Percentiles rank a stretch among this genome's conserved stretches.
Conservation (phyloP, 2,888 invertebrate genomes). For the Plebejus argus region DNA sequence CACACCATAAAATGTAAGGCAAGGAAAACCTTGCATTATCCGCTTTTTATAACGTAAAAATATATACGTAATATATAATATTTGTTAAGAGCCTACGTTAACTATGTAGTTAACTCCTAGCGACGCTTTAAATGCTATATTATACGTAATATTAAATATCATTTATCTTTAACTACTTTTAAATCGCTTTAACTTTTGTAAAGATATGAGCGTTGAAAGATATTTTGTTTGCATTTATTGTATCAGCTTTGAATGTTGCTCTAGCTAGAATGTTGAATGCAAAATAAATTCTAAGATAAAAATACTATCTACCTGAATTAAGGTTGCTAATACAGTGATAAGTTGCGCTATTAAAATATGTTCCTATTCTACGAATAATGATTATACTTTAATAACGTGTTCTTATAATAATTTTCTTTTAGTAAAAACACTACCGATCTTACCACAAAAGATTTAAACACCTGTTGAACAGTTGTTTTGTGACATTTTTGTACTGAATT, state of each 20-base stretch:
- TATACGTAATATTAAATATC: too few species aligned
- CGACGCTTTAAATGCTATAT: too few species aligned
- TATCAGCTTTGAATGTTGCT: conserved; percentile 8
- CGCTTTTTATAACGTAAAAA: background rate
- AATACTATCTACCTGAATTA: conserved; percentile 24
- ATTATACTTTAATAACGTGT: too few species aligned
- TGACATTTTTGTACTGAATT: too few species aligned
- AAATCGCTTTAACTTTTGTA: background rate
- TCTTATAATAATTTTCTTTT: too few species aligned
- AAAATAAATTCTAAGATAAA: conserved; percentile 10
- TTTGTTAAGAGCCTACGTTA: too few species aligned
- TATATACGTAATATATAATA: too few species aligned
- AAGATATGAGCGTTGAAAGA: conserved; percentile 15
- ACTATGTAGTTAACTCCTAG: too few species aligned
- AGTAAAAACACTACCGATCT: too few species aligned
- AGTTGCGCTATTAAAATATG: background rate
- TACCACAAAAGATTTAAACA: too few species aligned
- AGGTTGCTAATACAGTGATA: background rate
- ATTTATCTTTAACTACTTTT: background rate
- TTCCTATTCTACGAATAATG: too few species aligned
- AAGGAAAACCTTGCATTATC: background rate
- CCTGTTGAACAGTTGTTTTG: too few species aligned
- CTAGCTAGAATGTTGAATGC: conserved; percentile 14
- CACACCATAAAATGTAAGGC: background rate
- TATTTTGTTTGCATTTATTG: conserved; percentile 21